Evolutionary conservation across 1,140 invertebrate genomes (phyloP).

Genomic region (Thrips palmi): DNA sequence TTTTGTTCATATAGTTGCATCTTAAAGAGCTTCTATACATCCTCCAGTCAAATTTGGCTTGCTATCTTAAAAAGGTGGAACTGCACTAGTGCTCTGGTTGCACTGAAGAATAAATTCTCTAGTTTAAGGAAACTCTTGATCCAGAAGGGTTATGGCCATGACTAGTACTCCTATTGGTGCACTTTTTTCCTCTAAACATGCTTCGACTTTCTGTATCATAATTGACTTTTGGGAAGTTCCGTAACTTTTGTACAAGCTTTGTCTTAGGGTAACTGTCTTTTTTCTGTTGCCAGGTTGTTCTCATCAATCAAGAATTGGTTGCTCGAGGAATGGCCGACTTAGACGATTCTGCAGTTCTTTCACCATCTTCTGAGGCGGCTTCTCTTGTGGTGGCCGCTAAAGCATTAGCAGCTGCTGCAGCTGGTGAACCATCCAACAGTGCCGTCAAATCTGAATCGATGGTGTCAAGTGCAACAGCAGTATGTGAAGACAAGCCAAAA

Average conservation of each 20-base stretch:
- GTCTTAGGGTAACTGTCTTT: constrained; percentile 8
- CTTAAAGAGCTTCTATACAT: too few relatives aligned
- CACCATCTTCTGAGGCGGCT: too few relatives aligned
- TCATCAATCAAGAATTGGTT: constrained; percentile 47
- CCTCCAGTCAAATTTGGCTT: too few relatives aligned
- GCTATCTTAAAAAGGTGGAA: too few relatives aligned
- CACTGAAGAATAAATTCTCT: background rate
- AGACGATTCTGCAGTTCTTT: constrained; percentile 24
- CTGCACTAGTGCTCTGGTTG: too few relatives aligned
- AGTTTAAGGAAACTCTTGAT: background rate
- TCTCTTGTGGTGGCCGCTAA: too few relatives aligned
- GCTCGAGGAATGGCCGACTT: constrained; percentile 43
- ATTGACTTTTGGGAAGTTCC: background rate
- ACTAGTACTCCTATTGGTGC: constrained; percentile 7
- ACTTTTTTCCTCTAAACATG: constrained; percentile 5
- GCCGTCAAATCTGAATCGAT: too few relatives aligned
- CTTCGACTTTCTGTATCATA: constrained; percentile 5
- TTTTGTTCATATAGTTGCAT: too few relatives aligned
- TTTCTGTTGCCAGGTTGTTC: constrained; percentile 34
- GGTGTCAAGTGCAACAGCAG: too few relatives aligned
- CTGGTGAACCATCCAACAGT: too few relatives aligned
- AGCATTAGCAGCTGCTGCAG: too few relatives aligned
- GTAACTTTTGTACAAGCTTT: constrained; percentile 9
- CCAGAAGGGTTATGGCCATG: background rate
- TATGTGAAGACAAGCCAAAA: too few relatives aligned